phyloP scores from a whole-genome alignment of 2,888 invertebrate species.

The Hoplodrina blanda region DNA sequence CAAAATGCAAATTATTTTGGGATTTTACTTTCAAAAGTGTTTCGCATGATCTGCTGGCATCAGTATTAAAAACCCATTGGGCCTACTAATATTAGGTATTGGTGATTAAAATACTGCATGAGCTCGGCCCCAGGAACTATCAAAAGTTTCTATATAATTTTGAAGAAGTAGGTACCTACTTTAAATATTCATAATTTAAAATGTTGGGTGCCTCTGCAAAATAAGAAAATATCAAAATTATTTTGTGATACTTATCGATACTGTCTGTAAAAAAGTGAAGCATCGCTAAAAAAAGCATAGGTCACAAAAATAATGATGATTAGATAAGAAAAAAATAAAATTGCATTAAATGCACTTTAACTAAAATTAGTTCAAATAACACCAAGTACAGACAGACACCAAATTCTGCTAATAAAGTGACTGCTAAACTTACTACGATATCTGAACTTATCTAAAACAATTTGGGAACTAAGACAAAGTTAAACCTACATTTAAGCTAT shows the following conservation, averaged over 20 bases:
- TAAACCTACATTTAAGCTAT: slow-evolving; percentile 29
- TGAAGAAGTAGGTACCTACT: slow-evolving; percentile 1
- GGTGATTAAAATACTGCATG: not conserved
- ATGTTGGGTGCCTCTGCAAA: not conserved
- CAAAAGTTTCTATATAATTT: slow-evolving; percentile 9
- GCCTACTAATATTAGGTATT: not conserved
- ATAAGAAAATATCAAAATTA: not conserved
- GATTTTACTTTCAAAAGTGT: no score
- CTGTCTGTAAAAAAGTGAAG: no score
- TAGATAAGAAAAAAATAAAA: no score
- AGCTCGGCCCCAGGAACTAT: not conserved
- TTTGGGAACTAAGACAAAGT: slow-evolving; percentile 49
- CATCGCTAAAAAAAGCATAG: no score
- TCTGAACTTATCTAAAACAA: slow-evolving; percentile 57
- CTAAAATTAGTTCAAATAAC: not conserved
- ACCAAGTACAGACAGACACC: slow-evolving; percentile 8
- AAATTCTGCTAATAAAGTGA: slow-evolving; percentile 40
- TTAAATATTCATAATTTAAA: not conserved
- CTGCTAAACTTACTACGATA: slow-evolving; percentile 29
- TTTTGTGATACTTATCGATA: not conserved
- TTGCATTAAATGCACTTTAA: not conserved
- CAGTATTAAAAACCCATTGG: no score
- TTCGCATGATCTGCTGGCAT: no score
- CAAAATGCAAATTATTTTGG: no score
- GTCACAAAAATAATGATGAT: no score